Percentiles rank a stretch among this genome's conserved stretches.
Conservation (phyloP, 2,888 invertebrate species). For the Eubasilissa splendida region DNA sequence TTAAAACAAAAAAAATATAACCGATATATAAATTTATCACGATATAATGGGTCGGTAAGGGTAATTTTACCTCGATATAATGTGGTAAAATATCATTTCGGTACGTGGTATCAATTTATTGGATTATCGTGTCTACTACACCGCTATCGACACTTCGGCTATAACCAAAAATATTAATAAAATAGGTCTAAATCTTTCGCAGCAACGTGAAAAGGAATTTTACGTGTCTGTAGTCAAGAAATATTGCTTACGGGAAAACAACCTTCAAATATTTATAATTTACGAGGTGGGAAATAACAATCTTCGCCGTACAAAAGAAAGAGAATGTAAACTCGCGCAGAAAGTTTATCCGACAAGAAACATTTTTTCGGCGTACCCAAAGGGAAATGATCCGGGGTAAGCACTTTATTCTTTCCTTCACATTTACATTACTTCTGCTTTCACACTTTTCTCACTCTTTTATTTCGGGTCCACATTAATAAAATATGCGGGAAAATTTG, state of each 20-base stretch:
- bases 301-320: slow-evolving; percentile 19
- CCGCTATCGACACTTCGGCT: background rate
- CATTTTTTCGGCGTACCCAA: slow-evolving; percentile 50
- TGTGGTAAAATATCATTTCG: no score
- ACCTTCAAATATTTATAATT: slow-evolving; percentile 40
- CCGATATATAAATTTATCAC: no score
- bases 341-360: slow-evolving; percentile 37
- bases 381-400: slow-evolving; percentile 53
- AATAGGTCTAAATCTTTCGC: slow-evolving; percentile 30
- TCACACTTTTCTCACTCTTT: slow-evolving; percentile 42
- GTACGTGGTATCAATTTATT: no score
- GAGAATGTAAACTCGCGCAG: background rate
- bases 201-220: slow-evolving; percentile 33
- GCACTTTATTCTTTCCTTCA: slow-evolving; percentile 52
- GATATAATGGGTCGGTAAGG: no score
- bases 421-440: slow-evolving; percentile 48
- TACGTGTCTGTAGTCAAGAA: slow-evolving; percentile 25
- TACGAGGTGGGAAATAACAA: slow-evolving; percentile 41
- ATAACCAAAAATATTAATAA: slow-evolving; percentile 9
- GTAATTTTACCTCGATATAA: no score
- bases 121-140: no score
- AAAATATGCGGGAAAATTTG: slow-evolving; percentile 1
- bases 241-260: slow-evolving; percentile 31
- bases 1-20: no score
- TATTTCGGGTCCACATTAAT: slow-evolving; percentile 32